These are phyloP conservation scores for Grus americana DNA, from an alignment of 2,113 vertebrate species.

Conservation along the genomic window DNA sequence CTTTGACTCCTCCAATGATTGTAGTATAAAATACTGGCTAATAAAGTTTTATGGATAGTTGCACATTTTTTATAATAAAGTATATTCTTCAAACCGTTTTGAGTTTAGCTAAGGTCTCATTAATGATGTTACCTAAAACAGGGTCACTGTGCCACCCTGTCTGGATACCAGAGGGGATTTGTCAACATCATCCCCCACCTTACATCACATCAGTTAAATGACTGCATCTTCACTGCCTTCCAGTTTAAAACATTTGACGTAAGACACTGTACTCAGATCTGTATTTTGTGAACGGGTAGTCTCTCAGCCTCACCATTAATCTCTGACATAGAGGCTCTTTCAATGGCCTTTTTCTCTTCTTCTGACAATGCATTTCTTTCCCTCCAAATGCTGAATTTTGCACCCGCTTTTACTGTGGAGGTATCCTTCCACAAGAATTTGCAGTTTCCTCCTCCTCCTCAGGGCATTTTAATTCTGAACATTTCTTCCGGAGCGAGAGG, in stretches of 20 bases:
- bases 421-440: background rate
- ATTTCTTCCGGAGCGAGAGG: background rate
- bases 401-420: background rate
- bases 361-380: background rate
- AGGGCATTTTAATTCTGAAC: background rate
- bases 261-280: background rate
- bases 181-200: background rate
- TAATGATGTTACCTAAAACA: background rate
- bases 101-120: slow-evolving; percentile 21
- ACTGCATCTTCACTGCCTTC: background rate
- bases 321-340: background rate
- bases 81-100: slow-evolving; percentile 50
- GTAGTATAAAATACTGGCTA: slow-evolving; percentile 30
- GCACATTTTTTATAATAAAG: slow-evolving; percentile 65
- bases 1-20: background rate
- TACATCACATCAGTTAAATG: background rate
- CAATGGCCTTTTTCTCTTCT: background rate
- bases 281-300: background rate
- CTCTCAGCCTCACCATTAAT: background rate
- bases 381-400: background rate
- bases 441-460: background rate
- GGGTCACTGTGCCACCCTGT: background rate
- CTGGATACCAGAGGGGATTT: background rate
- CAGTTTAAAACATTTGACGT: accelerated
- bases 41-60: slow-evolving; percentile 19